These are phyloP conservation scores for Minunthozetes semirufus DNA, from an alignment of 2,888 invertebrate genomes.

Conservation along the genomic window DNA sequence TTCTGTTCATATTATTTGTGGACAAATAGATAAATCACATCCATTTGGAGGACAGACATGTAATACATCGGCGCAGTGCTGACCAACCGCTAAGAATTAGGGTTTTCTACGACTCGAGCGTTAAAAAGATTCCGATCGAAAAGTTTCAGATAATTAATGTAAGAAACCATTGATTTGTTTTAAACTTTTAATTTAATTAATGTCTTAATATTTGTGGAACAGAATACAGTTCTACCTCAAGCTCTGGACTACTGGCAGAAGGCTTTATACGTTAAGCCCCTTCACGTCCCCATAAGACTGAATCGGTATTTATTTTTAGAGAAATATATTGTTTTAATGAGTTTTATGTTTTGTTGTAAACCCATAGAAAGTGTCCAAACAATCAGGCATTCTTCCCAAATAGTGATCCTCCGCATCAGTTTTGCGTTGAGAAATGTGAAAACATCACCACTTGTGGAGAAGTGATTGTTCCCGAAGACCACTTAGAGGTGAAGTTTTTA, in stretches of 20 bases:
- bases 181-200: background rate
- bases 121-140: slow-evolving; percentile 72
- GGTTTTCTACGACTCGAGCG: slow-evolving; percentile 77
- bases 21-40: slow-evolving; percentile 62
- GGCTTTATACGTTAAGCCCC: slow-evolving; percentile 79
- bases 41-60: slow-evolving; percentile 68
- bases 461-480: slow-evolving; percentile 81
- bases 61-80: slow-evolving; percentile 69
- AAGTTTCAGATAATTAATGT: slow-evolving; percentile 83
- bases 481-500: slow-evolving; percentile 81
- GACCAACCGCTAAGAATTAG: slow-evolving; percentile 76
- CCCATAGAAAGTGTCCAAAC: slow-evolving; percentile 71
- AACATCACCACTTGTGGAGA: slow-evolving; percentile 89
- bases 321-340: background rate
- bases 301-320: slow-evolving; percentile 62
- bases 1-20: no score
- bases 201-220: slow-evolving; percentile 35
- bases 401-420: slow-evolving; percentile 46
- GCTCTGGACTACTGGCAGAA: slow-evolving; percentile 91
- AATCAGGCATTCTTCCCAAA: slow-evolving; percentile 56
- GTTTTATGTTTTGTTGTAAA: background rate
- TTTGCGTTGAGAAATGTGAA: slow-evolving; percentile 78
- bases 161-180: background rate
- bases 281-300: slow-evolving; percentile 73
- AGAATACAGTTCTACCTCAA: slow-evolving; percentile 73